These are phyloP conservation scores for Hoplodrina ambigua DNA, from an alignment of 2,888 invertebrate genomes.

Conservation along the genomic window DNA sequence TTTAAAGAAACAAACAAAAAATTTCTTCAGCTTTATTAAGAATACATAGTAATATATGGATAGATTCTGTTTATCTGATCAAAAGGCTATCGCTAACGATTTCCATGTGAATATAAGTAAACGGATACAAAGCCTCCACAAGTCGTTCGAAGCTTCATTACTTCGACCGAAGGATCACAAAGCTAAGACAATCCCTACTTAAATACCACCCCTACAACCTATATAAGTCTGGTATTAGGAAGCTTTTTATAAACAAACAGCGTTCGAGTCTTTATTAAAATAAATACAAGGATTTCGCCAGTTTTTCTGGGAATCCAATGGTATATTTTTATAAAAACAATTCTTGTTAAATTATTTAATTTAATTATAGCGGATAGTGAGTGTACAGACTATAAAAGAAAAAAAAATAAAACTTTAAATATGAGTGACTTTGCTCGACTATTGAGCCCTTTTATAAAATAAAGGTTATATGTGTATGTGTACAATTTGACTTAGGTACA, in stretches of 20 bases:
- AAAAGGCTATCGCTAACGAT: conserved; percentile 29
- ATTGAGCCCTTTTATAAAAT: no score
- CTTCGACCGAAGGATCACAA: conserved; percentile 59
- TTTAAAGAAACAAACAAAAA: no score
- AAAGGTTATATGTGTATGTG: neutral
- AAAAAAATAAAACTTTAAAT: no score
- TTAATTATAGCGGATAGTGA: no score
- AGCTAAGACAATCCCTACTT: conserved; percentile 64
- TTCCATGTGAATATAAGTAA: conserved; percentile 55
- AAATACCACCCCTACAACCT: conserved; percentile 54
- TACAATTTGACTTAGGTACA: neutral
- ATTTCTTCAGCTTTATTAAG: no score
- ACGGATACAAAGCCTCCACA: conserved; percentile 54
- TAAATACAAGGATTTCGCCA: neutral
- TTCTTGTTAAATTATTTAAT: neutral
- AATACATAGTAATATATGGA: no score
- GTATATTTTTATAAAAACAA: neutral
- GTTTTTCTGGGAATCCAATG: neutral
- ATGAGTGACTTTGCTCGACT: no score
- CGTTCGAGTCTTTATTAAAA: conserved; percentile 25
- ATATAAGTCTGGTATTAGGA: conserved; percentile 48
- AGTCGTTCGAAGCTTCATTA: conserved; percentile 65
- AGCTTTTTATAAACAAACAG: conserved; percentile 38
- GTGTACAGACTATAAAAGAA: no score
- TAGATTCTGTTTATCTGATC: conserved; percentile 28